Evolutionary conservation across 2,797 vertebrate genomes (phyloP).

Genomic region (Danio albolineatus): DNA sequence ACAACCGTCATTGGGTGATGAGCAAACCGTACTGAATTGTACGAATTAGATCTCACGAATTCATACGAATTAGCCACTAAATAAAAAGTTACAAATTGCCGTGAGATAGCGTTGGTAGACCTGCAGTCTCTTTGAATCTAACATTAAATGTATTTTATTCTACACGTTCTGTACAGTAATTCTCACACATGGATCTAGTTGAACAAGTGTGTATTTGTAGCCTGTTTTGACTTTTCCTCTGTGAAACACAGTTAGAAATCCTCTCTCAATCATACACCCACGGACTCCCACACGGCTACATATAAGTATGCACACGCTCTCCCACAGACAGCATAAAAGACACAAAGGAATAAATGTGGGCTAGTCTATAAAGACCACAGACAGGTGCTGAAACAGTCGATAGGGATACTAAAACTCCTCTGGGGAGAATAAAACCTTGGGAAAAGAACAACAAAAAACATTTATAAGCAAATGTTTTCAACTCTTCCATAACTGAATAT

Average conservation of each 20-base stretch:
- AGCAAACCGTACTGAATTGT: no score
- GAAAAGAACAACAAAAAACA: neutral
- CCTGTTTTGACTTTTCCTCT: constrained; percentile 46
- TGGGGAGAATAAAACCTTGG: constrained; percentile 28
- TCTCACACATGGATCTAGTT: constrained; percentile 8
- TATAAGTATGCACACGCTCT: constrained; percentile 2
- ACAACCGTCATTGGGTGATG: no score
- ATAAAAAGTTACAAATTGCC: no score
- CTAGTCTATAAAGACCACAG: constrained; percentile 42
- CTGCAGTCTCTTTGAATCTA: no score
- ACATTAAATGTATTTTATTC: no score
- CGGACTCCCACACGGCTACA: constrained; percentile 57
- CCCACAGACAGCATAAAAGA: constrained; percentile 43
- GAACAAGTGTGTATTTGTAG: constrained; percentile 31
- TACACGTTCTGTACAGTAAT: neutral
- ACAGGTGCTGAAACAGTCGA: constrained; percentile 36
- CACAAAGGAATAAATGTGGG: constrained; percentile 47
- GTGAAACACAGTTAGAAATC: constrained; percentile 50
- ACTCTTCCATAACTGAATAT: neutral
- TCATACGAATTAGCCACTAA: no score
- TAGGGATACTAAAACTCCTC: constrained; percentile 33
- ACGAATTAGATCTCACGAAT: no score
- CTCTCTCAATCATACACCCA: constrained; percentile 64
- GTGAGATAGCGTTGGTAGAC: no score
- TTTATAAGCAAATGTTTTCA: constrained; percentile 29